Evolutionary conservation across 2,797 vertebrate species (phyloP), one percentile per base, ranked within the genome.

Genomic region (Platalea minor): DNA sequence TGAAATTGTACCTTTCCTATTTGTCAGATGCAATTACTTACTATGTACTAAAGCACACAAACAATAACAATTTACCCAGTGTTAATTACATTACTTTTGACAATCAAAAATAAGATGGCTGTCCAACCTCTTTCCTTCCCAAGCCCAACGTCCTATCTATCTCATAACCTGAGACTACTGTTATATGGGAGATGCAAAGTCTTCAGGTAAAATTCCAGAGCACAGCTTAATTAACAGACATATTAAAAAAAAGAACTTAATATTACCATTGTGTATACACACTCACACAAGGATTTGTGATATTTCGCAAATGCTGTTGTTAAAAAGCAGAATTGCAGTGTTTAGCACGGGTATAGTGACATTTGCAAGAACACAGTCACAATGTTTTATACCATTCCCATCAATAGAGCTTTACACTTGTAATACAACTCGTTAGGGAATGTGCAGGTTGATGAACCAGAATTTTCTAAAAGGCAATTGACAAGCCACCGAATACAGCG

Each of bases 31-130:
- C 35, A 85, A 79, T 93, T 89, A 68, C 63, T 91, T 11, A 5
- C 48, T 68, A 6, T 14, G 31, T 67, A 28, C 53, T 81, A 73
- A 76, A 92, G 39, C 70, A 74, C 24, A 78, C 14, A 91, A 81
- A 56, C 39, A 91, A 51, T 43, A 56, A 7, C 18, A 54, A 70
- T 76, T 88, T 84, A 91, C 37, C 9, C 24, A 43, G 4, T 33
- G 64, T 82, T 95, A 93, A 93, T 74, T 93, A 76, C 74, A 72
- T 74, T 73, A 45, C 39, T 89, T 94, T 53, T 79, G 37, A 64
- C 65, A 90, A 70, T 56, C 51, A 84, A 91, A 75, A 91, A 50
- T n/a, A 70, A 67, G 48, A 77, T 79, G 46, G 26, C 39, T 76
- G 35, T 48, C 54, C 68, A 85, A 46, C 12, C 10, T 77, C 74